These are phyloP conservation scores for Phalacrocorax aristotelis DNA, from an alignment of 2,113 vertebrate genomes.

Conservation along the genomic window DNA sequence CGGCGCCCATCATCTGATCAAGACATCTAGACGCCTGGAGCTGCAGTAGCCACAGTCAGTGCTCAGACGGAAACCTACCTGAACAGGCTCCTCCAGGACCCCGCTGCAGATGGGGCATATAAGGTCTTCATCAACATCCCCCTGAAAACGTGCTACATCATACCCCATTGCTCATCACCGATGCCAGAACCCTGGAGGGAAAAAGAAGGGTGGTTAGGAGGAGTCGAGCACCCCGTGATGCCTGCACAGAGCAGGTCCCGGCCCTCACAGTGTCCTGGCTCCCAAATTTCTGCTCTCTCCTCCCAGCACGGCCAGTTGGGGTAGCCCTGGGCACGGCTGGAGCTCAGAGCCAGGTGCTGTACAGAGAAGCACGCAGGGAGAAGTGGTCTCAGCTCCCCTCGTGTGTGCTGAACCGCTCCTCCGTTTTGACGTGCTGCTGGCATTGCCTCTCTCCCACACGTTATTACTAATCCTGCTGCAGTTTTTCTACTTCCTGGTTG, in stretches of 20 bases:
- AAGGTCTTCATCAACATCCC: conserved; percentile 97
- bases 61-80: conserved; percentile 71
- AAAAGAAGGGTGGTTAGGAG: not conserved
- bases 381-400: not conserved
- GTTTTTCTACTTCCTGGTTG: not conserved
- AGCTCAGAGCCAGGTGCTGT: not conserved
- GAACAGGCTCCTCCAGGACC: conserved; percentile 96
- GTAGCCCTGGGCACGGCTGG: not conserved
- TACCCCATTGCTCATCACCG: conserved; percentile 98
- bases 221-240: not conserved
- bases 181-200: conserved; percentile 73
- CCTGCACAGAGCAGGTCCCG: accelerated
- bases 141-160: conserved; percentile 96
- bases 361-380: not conserved
- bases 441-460: not conserved
- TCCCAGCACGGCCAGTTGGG: no score
- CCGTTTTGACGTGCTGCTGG: not conserved
- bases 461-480: not conserved
- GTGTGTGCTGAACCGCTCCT: not conserved
- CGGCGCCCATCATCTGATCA: not conserved
- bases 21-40: not conserved
- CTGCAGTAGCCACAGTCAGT: not conserved
- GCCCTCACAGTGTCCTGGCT: not conserved
- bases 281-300: not conserved
- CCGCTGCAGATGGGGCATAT: conserved; percentile 98